A percentile compares a stretch with the other conserved stretches of the same genome.
Conservation (phyloP, 2,797 vertebrate genomes). For the Ispidina lecontei region DNA sequence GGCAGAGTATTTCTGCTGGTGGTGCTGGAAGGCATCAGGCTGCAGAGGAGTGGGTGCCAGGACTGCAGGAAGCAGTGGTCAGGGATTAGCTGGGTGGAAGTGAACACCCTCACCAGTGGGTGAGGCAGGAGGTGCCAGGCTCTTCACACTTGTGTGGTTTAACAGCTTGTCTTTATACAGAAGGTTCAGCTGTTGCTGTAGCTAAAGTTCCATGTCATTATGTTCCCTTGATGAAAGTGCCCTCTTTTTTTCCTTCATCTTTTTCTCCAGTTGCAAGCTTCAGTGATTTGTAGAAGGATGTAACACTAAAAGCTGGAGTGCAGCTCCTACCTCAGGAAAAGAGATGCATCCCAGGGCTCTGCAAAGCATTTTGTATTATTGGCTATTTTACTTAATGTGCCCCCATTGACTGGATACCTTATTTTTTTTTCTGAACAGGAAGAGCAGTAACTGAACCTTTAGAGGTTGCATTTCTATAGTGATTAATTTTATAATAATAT, state of each 20-base stretch:
- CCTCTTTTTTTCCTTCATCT: background rate
- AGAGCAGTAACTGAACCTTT: background rate
- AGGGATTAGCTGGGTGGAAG: background rate
- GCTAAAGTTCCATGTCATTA: accelerated
- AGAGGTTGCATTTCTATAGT: background rate
- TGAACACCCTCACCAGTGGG: accelerated
- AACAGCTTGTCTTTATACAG: background rate
- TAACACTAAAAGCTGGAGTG: background rate
- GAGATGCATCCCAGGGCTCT: background rate
- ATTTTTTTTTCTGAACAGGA: background rate
- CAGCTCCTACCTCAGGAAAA: background rate
- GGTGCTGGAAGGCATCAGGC: accelerated
- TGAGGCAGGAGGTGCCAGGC: accelerated
- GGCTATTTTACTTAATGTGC: background rate
- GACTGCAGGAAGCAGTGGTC: accelerated
- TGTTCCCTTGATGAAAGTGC: background rate
- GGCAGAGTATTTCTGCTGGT: background rate
- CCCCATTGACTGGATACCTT: background rate
- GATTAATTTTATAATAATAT: background rate
- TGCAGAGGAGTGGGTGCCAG: background rate
- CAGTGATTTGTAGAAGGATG: background rate
- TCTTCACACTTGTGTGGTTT: background rate
- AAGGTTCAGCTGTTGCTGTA: background rate
- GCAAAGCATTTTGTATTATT: background rate
- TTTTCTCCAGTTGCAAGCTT: background rate